Evolutionary conservation across 2,797 vertebrate species (phyloP), one percentile per base, ranked within the genome.

Genomic region (Bradypus variegatus): DNA sequence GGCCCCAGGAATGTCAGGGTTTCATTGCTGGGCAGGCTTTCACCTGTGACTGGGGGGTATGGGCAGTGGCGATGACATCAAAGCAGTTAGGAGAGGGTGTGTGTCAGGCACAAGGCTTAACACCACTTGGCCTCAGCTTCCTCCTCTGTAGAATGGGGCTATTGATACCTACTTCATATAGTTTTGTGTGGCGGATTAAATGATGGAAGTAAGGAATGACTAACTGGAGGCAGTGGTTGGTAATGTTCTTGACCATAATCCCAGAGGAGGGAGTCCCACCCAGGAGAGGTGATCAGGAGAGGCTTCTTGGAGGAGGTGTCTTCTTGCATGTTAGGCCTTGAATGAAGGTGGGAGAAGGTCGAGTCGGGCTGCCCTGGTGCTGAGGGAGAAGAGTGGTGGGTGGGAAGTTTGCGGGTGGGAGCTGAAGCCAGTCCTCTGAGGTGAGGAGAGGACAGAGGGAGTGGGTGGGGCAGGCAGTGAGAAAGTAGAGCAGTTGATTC

Each of bases 221-320:
- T 72, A n/a, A 38, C 19, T 19, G 13, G 19, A 2, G 5, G 33
- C 6, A 12, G 13, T n/a, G 16, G 48, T 31, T 50, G 48, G 14
- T 29, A 67, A 10, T 55, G 19, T 41, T 31, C 29, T 67, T 13
- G n/a, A 29, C 0, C 3, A 13, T 6, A 23, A 9, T 58, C 9
- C 19, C 14, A 16, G 70, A 65, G 14, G 50, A 23, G 58, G 48
- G 48, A 50, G 62, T 75, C 19, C 70, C 1, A 4, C 55, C 48
- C 7, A 3, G 45, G 82, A 45, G 87, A 88, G 33, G 70, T 55
- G 3, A 41, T 81, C 55, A 38, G 33, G 89, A 87, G 69, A 48
- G 81, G 45, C 85, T 87, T 80, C 88, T 78, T 77, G 64, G 77
- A 92, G 85, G 65, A 64, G 50, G 65, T 14, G 23, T 79, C 50